Percentiles rank a stretch among this genome's conserved stretches.
Conservation (phyloP, 2,113 vertebrate species). For the Axis porcinus region DNA sequence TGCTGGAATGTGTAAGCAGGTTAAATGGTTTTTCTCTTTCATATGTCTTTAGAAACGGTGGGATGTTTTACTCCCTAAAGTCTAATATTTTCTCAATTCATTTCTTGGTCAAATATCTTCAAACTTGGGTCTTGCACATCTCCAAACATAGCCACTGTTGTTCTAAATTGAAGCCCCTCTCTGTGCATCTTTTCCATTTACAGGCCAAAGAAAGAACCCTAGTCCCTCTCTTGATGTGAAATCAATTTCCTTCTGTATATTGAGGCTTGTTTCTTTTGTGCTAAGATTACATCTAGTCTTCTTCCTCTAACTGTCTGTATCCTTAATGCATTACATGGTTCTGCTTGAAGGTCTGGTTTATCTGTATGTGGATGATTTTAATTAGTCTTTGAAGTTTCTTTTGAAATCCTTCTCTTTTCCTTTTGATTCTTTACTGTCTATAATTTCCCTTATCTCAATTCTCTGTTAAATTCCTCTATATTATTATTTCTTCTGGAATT, state of each 20-base stretch:
- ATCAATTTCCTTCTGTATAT: constrained; percentile 69
- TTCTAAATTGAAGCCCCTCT: background rate
- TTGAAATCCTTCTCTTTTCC: constrained; percentile 40
- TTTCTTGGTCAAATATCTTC: background rate
- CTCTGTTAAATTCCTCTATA: constrained; percentile 30
- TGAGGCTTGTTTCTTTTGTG: constrained; percentile 62
- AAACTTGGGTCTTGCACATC: background rate
- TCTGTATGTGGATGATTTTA: constrained; percentile 56
- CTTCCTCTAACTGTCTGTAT: constrained; percentile 53
- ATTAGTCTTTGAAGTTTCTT: constrained; percentile 68
- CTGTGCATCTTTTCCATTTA: constrained; percentile 12
- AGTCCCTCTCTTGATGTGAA: constrained; percentile 50
- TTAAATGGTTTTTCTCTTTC: background rate
- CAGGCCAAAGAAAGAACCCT: background rate
- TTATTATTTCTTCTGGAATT: constrained; percentile 45
- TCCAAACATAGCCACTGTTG: background rate
- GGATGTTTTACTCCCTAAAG: background rate
- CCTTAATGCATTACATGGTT: constrained; percentile 57
- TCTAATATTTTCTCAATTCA: background rate
- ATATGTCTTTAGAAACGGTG: background rate
- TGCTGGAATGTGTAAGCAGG: background rate
- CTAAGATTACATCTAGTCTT: constrained; percentile 67
- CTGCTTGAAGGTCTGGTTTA: constrained; percentile 53
- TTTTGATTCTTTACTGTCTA: constrained; percentile 60
- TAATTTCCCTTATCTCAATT: constrained; percentile 47